Evolutionary conservation across 1,140 invertebrate species (phyloP).

Genomic region (Hyles vespertilio): DNA sequence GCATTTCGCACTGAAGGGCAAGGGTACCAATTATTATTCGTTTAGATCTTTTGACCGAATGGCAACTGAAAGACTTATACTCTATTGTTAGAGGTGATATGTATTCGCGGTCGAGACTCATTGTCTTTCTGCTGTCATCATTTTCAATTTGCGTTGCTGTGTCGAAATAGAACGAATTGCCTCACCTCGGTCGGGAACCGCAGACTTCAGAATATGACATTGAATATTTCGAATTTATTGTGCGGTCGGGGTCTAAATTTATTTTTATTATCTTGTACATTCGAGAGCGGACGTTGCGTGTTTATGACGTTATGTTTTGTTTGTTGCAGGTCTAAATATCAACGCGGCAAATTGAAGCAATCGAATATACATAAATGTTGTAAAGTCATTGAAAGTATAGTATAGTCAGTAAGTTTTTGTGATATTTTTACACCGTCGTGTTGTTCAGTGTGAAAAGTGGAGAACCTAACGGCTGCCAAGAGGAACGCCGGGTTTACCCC

Average conservation of each 20-base stretch:
- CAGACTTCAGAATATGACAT: conserved; percentile 19
- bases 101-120: conserved; percentile 43
- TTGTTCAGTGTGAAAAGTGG: conserved; percentile 52
- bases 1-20: conserved; percentile 66
- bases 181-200: conserved; percentile 37
- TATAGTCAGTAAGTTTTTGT: conserved; percentile 9
- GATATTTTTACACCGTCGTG: conserved; percentile 18
- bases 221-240: conserved; percentile 13
- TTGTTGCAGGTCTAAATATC: conserved; percentile 55
- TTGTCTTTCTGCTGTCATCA: conserved; percentile 40
- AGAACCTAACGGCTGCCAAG: conserved; percentile 47
- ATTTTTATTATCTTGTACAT: conserved; percentile 14
- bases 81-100: conserved; percentile 33
- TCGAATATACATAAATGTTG: conserved; percentile 10
- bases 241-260: conserved; percentile 8
- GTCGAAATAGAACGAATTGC: conserved; percentile 26
- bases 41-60: conserved; percentile 57
- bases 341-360: conserved; percentile 15
- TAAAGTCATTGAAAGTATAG: conserved; percentile 7
- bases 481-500: conserved; percentile 55
- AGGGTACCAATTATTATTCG: conserved; percentile 55
- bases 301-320: conserved; percentile 6
- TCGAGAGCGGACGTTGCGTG: conserved; percentile 6
- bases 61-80: conserved; percentile 37
- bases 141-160: conserved; percentile 29